Evolutionary conservation across 2,888 invertebrate genomes (phyloP).

Genomic region (Rhogogaster chlorosoma): DNA sequence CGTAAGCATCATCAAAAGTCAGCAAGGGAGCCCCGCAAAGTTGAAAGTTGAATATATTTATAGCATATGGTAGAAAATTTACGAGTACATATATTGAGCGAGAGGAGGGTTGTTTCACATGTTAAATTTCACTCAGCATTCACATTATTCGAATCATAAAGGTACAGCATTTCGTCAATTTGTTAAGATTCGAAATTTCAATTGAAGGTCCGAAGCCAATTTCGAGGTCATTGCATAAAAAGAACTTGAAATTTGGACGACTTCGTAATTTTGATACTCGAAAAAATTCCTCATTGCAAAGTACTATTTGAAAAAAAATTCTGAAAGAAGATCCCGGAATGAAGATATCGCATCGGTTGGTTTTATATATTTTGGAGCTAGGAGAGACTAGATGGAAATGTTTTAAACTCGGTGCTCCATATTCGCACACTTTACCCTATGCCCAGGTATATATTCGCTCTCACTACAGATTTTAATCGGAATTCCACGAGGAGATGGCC

Average conservation of each 20-base stretch:
- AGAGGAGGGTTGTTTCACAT: background rate
- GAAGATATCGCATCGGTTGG: background rate
- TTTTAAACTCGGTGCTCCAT: background rate
- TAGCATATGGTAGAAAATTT: background rate
- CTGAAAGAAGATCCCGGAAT: background rate
- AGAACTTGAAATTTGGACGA: too few species aligned
- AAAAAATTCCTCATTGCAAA: background rate
- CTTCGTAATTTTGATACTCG: too few species aligned
- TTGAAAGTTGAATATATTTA: slow-evolving; percentile 18
- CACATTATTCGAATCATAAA: background rate
- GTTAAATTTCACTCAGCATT: background rate
- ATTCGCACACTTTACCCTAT: background rate
- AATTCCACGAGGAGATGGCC: slow-evolving; percentile 21
- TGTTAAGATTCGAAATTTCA: background rate
- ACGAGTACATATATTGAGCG: background rate
- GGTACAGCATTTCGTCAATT: background rate
- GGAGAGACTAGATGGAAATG: background rate
- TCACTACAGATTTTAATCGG: slow-evolving; percentile 10
- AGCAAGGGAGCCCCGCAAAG: background rate
- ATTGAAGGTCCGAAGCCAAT: background rate
- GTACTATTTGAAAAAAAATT: background rate
- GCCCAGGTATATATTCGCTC: background rate
- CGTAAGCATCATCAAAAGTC: slow-evolving; percentile 28
- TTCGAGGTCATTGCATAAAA: background rate
- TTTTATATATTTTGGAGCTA: background rate